Base-by-base conservation (phyloP, 2,797 vertebrate genomes). In the Myotis myotis region DNA sequence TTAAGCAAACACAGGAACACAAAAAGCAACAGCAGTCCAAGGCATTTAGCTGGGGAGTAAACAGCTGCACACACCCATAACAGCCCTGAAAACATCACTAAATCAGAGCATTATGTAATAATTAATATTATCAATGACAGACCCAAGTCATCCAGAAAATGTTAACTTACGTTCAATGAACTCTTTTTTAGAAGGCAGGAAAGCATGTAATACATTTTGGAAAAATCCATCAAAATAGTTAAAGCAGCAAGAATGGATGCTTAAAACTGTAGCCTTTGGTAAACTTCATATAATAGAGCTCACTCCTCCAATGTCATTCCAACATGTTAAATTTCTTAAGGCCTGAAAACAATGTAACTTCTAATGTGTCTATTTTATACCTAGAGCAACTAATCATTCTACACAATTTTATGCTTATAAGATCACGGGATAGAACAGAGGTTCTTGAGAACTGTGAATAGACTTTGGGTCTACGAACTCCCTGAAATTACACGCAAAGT, bases 211-310 rank as follows among this genome's bases (percentile, higher is more conserved):
- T 88, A 87, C 66, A 95, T 93, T 96, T 95, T 95, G 71, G 80
- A 96, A 95, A 97, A 97, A 96, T 93, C 83, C 93, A 97, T 95
- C 91, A 96, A 95, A 96, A 97, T 30, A 91, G 89, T 96, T 96
- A 92, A 96, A 95, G 96, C 74, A 94, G 86, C 91, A 96, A 82
- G 75, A 55, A 95, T 33, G 49, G 25, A 93, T 80, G 41, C 64
- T 95, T 95, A 92, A 57, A 97, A 96, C 19, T 82, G 41, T 23
- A 91, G 47, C 90, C 13, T 91, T 88, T 80, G 36, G 70, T 53
- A 92, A 89, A 95, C 17, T 41, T 97, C 75, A 38, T 53, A 49
- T 38, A 75, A 85, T 0, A 89, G 57, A 86, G 22, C 6, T 88
- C 49, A 82, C 81, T 95, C 33, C 8, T 80, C 23, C 41, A 71